Evolutionary conservation across 2,888 invertebrate genomes (phyloP), one percentile per base, ranked within the genome.

Genomic region (Epinotia nisella): DNA sequence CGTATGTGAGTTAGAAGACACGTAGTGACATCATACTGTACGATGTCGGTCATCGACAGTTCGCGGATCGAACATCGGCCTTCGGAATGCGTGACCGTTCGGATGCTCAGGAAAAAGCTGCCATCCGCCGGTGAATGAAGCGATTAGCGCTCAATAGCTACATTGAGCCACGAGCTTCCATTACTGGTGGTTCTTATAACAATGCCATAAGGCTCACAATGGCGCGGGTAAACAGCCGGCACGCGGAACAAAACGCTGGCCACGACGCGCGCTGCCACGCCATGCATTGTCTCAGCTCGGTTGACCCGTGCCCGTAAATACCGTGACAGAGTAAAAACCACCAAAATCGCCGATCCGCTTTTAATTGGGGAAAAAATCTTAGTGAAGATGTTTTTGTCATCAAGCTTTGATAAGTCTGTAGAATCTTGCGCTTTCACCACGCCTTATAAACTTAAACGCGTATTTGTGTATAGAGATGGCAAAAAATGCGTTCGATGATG

Each of bases 261-360:
- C 90, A 90, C 90, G 90, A 90, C 87, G 86, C 85, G 86, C 82
- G 81, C 83, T 82, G 77, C 87, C 84, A 85, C 83, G 86, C 86
- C 78, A 86, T 80, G 85, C 89, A 87, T 92, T 92, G 93, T 93
- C 92, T 93, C 92, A 90, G 86, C 85, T 79, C 83, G 88, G 83
- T 88, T 93, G 93, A 93, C 93, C 93, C 93, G 93, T 93, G 93
- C 92, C 93, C 92, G 85, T 83, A 90, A 91, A 90, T 91, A 91
- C 85, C 80, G 78, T 79, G 76, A 78, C 80, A 76, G 79, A 77
- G 79, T 81, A 87, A 90, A 90, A 90, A 87, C 87, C 82, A 83
- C 86, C 82, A 86, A 86, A 85, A 79, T 82, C 81, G 82, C 83
- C 81, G 82, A 81, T 76, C 81, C 86, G 82, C 81, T 85, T 85